phyloP scores from a whole-genome alignment of 2,888 invertebrate species.

The Oscheius sp. region DNA sequence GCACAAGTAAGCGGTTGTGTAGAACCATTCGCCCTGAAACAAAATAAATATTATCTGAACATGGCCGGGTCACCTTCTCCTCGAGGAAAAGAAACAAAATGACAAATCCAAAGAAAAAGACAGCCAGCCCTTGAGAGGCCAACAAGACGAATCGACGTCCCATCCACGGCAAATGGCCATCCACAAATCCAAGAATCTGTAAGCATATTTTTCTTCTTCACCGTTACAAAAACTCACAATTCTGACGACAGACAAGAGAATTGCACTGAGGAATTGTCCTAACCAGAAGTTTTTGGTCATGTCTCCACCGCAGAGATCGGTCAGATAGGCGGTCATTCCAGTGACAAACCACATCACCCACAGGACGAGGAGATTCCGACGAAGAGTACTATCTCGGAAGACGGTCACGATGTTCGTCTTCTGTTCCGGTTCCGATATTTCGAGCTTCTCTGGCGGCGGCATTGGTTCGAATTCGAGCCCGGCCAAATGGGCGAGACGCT shows the following conservation, averaged over 20 bases:
- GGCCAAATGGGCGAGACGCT: conserved; percentile 49
- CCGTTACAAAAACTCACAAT: conserved; percentile 36
- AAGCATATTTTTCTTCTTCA: background rate
- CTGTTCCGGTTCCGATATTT: conserved; percentile 45
- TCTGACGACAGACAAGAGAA: conserved; percentile 51
- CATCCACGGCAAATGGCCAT: conserved; percentile 57
- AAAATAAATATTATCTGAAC: background rate
- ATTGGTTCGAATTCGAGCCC: conserved; percentile 52
- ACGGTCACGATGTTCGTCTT: conserved; percentile 45
- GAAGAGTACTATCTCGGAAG: conserved; percentile 47
- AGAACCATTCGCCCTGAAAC: conserved; percentile 53
- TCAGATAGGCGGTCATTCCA: conserved; percentile 55
- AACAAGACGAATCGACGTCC: conserved; percentile 52
- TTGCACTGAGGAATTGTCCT: conserved; percentile 55
- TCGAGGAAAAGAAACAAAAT: conserved; percentile 48
- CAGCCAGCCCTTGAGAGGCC: conserved; percentile 47
- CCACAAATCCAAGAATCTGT: conserved; percentile 48
- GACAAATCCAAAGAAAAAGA: conserved; percentile 53
- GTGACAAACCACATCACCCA: conserved; percentile 57
- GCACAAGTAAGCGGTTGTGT: conserved; percentile 52
- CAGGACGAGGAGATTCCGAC: conserved; percentile 53
- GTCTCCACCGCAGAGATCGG: conserved; percentile 58
- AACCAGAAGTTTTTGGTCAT: conserved; percentile 59
- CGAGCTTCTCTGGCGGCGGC: conserved; percentile 43
- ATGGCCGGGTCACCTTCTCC: conserved; percentile 37